Evolutionary conservation across 2,888 invertebrate species (phyloP).

Genomic region (Xestia ashworthii): DNA sequence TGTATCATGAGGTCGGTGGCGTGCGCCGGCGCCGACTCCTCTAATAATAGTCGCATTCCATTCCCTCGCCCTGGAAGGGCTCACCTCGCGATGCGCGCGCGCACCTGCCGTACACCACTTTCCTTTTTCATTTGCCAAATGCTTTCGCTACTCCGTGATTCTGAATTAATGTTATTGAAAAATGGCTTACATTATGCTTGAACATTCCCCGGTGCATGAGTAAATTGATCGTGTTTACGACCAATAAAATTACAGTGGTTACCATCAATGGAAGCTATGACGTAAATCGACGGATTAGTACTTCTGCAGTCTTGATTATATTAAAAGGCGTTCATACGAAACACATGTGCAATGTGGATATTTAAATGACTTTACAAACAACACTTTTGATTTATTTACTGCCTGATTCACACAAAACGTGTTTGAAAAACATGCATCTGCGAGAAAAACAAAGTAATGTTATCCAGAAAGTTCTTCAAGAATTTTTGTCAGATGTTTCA

Average conservation of each 20-base stretch:
- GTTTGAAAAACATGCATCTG: not conserved
- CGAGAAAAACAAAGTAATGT: not conserved
- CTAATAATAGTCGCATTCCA: constrained; percentile 89
- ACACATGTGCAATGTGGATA: constrained; percentile 40
- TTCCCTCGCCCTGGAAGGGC: constrained; percentile 77
- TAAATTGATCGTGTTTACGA: constrained; percentile 47
- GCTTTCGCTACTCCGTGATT: constrained; percentile 75
- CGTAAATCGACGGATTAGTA: constrained; percentile 32
- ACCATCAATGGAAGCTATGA: constrained; percentile 36
- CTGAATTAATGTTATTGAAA: constrained; percentile 62
- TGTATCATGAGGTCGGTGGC: constrained; percentile 77
- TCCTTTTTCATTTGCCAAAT: constrained; percentile 84
- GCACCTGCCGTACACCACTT: constrained; percentile 84
- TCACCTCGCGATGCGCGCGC: constrained; percentile 72
- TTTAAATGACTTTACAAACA: constrained; percentile 13
- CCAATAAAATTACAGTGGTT: constrained; percentile 29
- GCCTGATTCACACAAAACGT: not conserved
- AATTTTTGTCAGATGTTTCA: constrained; percentile 48
- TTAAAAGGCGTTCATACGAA: constrained; percentile 18
- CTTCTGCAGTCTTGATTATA: constrained; percentile 18
- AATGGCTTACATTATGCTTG: constrained; percentile 45
- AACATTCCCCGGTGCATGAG: constrained; percentile 30
- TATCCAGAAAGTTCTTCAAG: constrained; percentile 41
- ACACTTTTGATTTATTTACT: constrained; percentile 43
- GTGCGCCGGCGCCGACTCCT: constrained; percentile 85